Conservation (phyloP, 2,888 invertebrate genomes). For the Gonocerus acuteangulatus region DNA sequence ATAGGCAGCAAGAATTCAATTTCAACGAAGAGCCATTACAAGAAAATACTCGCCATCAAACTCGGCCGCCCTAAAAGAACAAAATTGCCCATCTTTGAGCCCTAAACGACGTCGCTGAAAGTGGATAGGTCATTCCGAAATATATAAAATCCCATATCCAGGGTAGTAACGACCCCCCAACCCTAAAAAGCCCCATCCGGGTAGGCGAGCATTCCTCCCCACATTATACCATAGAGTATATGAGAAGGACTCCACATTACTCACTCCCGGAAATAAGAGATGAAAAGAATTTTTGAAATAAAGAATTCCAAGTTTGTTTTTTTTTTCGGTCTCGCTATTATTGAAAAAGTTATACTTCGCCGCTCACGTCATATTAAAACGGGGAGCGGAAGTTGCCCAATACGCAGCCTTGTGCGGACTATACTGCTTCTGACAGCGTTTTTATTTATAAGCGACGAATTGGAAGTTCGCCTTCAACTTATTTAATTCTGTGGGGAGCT, state of each 20-base stretch:
- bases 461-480: background rate
- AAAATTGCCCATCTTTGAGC: too few relatives aligned
- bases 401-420: background rate
- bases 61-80: too few relatives aligned
- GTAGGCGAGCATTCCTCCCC: background rate
- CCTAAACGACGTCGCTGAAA: too few relatives aligned
- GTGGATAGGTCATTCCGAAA: too few relatives aligned
- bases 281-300: slow-evolving; percentile 9
- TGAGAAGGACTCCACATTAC: slow-evolving; percentile 3
- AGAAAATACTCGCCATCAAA: too few relatives aligned
- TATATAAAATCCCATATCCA: too few relatives aligned
- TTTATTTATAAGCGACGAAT: background rate
- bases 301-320: slow-evolving; percentile 12
- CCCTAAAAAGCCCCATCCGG: background rate
- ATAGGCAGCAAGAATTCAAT: too few relatives aligned
- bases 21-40: too few relatives aligned
- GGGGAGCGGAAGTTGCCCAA: slow-evolving; percentile 2
- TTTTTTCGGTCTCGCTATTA: slow-evolving; percentile 4
- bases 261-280: slow-evolving; percentile 8
- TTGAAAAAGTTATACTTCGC: slow-evolving; percentile 20
- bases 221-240: background rate
- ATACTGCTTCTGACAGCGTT: background rate
- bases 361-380: slow-evolving; percentile 23
- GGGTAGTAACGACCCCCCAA: too few relatives aligned
- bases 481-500: too few relatives aligned